phyloP scores from a whole-genome alignment of 2,113 vertebrate species.

The Eclectus roratus region DNA sequence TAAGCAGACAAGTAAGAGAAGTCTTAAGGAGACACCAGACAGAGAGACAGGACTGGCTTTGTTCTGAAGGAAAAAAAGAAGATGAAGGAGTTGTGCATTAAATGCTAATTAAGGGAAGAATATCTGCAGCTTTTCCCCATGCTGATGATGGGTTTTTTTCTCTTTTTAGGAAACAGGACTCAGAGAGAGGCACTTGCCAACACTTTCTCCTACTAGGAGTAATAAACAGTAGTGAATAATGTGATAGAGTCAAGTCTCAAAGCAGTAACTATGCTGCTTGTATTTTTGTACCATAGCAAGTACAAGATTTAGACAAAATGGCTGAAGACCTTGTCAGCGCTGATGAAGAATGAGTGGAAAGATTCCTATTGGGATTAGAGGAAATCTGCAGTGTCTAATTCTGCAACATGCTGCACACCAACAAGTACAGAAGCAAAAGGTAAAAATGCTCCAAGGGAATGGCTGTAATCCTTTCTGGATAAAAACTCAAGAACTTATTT shows the following conservation, averaged over 20 bases:
- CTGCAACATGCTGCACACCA: background rate
- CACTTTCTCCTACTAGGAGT: background rate
- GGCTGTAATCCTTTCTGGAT: background rate
- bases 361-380: background rate
- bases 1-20: background rate
- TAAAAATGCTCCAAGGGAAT: background rate
- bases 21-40: background rate
- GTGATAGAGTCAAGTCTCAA: background rate
- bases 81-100: background rate
- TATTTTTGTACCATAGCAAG: background rate
- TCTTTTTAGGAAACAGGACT: background rate
- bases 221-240: background rate
- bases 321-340: background rate
- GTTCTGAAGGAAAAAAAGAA: background rate
- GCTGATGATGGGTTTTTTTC: background rate
- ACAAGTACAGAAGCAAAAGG: rapidly evolving
- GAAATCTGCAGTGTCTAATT: background rate
- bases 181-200: background rate
- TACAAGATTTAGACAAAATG: background rate
- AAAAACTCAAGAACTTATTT: background rate
- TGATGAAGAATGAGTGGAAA: background rate
- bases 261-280: background rate
- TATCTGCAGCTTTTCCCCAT: background rate
- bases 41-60: background rate
- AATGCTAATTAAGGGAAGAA: background rate